Base-by-base conservation (phyloP, 2,113 vertebrate species). In the Sinocyclocheilus anshuiensis region DNA sequence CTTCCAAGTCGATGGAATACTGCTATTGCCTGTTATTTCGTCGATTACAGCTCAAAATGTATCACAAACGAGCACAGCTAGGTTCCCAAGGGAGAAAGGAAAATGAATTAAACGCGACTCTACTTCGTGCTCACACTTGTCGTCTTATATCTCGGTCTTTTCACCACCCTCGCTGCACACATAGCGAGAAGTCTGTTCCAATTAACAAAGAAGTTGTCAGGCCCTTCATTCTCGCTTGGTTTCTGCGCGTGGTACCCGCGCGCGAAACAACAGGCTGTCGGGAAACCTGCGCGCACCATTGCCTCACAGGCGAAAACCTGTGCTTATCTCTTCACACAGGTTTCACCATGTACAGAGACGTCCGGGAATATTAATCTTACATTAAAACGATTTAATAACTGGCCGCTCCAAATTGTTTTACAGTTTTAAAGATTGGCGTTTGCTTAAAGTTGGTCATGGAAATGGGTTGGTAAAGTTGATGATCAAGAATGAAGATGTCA, bases 91-190 rank as follows among this genome's bases (percentile, higher is more conserved):
- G 89, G 86, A 77, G 83, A 72, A 78, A 87, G 42, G 69, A 84
- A 87, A 90, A 91, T 92, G 93, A 92, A 94, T 94, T 89, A 90
- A 93, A 91, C 85, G 45, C 59, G 94, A 94, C 92, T 93, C 80
- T 91, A 87, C 84, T 91, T 93, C 89, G 91, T 92, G 92, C 90
- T 93, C 93, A 93, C 92, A 91, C 92, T 90, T 92, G 94, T 94
- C 94, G 93, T 4, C 20, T 91, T 87, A 63, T 87, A 94, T 95
- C 86, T 90, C 71, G 33, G 86, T 45, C 33, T 55, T 53, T 85
- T 78, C 26, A 78, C 42, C 81, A 45, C 1, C 86, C 86, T 63
- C 57, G 87, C 89, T 86, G 88, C 86, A 79, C 78, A 84, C 88
- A 48, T 80, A 86, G 89, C 11, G 71, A 90, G 18, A 85, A 89